These are phyloP conservation scores for Lamellibrachia columna DNA, from an alignment of 2,888 invertebrate species.

Conservation along the genomic window DNA sequence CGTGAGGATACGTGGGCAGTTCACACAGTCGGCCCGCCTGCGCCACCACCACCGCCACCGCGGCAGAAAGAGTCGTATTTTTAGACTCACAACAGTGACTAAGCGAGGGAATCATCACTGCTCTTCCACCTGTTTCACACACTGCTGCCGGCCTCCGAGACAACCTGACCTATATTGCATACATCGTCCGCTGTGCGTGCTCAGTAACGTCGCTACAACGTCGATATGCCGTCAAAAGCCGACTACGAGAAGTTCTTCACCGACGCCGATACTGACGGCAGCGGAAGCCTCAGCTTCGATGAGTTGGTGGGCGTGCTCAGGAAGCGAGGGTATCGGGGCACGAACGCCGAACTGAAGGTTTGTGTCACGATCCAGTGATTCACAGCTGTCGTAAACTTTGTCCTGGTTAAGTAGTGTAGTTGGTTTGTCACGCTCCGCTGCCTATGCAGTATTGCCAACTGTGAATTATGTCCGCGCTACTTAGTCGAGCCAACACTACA, in stretches of 20 bases:
- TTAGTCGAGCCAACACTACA: no score
- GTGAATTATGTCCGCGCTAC: no score
- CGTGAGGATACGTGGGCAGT: neutral
- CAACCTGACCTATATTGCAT: neutral
- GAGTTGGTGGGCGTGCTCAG: constrained; percentile 33
- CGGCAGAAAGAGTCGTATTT: neutral
- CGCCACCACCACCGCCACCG: neutral
- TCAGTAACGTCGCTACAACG: neutral
- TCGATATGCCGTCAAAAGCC: constrained; percentile 26
- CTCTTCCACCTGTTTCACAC: neutral
- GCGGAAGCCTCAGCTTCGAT: constrained; percentile 34
- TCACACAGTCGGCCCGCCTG: neutral
- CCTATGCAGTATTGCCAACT: no score
- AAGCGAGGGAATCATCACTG: no score
- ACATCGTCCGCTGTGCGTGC: neutral
- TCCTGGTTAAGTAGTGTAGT: neutral
- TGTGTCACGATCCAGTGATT: neutral
- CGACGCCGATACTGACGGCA: constrained; percentile 36
- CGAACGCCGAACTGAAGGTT: constrained; percentile 20
- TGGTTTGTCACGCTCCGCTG: no score
- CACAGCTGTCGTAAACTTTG: neutral
- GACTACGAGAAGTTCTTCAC: constrained; percentile 37
- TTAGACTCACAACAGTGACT: neutral
- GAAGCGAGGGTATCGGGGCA: constrained; percentile 29
- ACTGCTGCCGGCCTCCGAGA: neutral